Base-by-base conservation (phyloP, 2,113 vertebrate species). In the Gavialis gangeticus region DNA sequence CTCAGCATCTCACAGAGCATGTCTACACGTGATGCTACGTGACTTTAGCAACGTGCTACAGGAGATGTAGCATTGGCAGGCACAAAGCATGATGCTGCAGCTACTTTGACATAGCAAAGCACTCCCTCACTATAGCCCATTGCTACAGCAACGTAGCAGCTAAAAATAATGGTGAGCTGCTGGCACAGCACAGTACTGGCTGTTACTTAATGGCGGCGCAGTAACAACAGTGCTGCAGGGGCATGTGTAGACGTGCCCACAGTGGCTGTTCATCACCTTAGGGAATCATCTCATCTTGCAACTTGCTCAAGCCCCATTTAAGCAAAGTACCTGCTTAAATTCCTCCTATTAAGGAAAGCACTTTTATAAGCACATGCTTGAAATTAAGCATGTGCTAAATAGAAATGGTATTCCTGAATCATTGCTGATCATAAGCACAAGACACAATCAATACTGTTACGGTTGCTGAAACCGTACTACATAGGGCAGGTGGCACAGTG, bases 391-490 rank as follows among this genome's bases (percentile, higher is more conserved):
- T 15, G 4, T 30, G 10, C 37, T 84, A 58, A 78, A 87, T 85
- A 30, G 57, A 93, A 71, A 82, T 0, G 0, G 4, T 46, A 79
- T 63, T 22, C 2, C 19, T 30, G 66, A 69, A 34, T 69, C n/a
- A 34, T 34, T 17, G 30, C 30, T 97, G 95, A 94, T 97, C 95
- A 95, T 27, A 90, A 95, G 92, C 89, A 96, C 82, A 90, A 97
- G 82, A 95, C 95, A 78, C 88, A 93, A 97, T 96, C 95, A 97
- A 96, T 97, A 97, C 87, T 85, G 94, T 95, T 92, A 94, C 91
- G 84, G 93, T 83, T 91, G 91, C 84, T 95, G 63, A 78, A 86
- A 96, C 96, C 83, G 95, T 37, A 91, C 27, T 89, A 85, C 92
- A 93, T 93, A 93, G 91, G 71, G 94, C 96, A 97, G 95, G 95